These are phyloP conservation scores for Archivesica marissinica DNA, from an alignment of 1,140 invertebrate species.

Conservation along the genomic window DNA sequence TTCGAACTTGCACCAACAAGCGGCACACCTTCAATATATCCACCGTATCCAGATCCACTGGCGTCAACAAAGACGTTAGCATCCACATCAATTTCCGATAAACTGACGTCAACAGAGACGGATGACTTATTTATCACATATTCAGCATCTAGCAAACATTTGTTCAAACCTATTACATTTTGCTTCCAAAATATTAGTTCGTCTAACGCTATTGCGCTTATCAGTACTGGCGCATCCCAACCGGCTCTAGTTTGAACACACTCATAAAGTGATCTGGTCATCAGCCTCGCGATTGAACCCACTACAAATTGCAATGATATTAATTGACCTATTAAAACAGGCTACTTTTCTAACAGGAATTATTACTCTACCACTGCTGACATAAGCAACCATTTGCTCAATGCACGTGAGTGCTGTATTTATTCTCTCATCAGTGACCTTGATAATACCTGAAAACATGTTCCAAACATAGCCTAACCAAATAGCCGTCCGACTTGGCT, in stretches of 20 bases:
- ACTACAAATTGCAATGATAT: neutral
- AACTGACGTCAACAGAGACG: neutral
- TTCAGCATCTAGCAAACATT: neutral
- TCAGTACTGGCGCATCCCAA: neutral
- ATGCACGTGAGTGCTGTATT: neutral
- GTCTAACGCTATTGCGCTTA: neutral
- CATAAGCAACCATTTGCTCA: neutral
- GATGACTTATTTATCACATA: too few species aligned
- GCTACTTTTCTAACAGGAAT: neutral
- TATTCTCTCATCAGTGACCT: neutral
- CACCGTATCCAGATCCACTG: conserved; percentile 34
- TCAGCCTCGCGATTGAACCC: neutral
- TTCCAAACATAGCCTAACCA: conserved; percentile 5
- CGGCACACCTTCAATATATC: neutral
- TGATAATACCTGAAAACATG: neutral
- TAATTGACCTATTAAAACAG: neutral
- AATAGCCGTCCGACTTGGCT: neutral
- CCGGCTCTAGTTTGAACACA: neutral
- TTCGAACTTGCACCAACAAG: conserved; percentile 19
- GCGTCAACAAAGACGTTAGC: conserved; percentile 1
- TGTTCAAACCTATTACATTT: neutral
- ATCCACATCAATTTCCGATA: neutral
- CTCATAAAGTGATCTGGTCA: neutral
- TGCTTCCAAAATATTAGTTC: conserved; percentile 34
- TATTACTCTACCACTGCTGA: neutral